These are phyloP conservation scores for Cactoblastis cactorum DNA, from an alignment of 2,888 invertebrate genomes.

Conservation along the genomic window DNA sequence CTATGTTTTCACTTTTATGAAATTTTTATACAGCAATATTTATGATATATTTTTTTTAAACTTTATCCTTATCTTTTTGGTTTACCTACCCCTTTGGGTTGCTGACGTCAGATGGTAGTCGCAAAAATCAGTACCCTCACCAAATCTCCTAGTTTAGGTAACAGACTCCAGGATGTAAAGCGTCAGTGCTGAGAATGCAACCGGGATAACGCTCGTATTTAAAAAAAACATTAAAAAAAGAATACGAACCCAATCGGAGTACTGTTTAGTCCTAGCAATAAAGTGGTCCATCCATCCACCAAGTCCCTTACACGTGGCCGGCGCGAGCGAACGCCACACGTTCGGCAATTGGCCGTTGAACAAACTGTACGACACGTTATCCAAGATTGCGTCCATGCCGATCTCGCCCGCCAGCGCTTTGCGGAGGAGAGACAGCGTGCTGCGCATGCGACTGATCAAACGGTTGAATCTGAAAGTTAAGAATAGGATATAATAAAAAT, in stretches of 20 bases:
- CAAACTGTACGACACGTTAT: slow-evolving; percentile 89
- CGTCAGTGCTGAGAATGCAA: too few species aligned
- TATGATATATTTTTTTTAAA: too few species aligned
- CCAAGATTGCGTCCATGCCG: slow-evolving; percentile 92
- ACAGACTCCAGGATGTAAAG: too few species aligned
- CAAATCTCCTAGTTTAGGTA: too few species aligned
- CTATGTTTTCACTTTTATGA: too few species aligned
- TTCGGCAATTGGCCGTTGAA: slow-evolving; percentile 91
- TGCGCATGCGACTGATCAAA: slow-evolving; percentile 84
- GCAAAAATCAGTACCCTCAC: too few species aligned
- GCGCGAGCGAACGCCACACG: slow-evolving; percentile 90
- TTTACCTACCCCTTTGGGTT: too few species aligned
- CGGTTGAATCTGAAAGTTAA: slow-evolving; percentile 82
- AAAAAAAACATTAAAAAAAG: not conserved
- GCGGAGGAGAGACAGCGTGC: slow-evolving; percentile 84
- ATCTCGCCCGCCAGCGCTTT: slow-evolving; percentile 94
- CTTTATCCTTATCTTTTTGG: too few species aligned
- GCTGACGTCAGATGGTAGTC: too few species aligned
- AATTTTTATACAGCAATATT: too few species aligned
- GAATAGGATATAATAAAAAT: not conserved
- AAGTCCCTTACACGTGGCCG: slow-evolving; percentile 90
- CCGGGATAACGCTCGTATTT: too few species aligned
- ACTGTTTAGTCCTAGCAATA: slow-evolving; percentile 84
- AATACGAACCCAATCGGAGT: slow-evolving; percentile 84
- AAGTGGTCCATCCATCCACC: slow-evolving; percentile 96